These are phyloP conservation scores for Nilaparvata lugens DNA, from an alignment of 1,140 invertebrate genomes.

Conservation along the genomic window DNA sequence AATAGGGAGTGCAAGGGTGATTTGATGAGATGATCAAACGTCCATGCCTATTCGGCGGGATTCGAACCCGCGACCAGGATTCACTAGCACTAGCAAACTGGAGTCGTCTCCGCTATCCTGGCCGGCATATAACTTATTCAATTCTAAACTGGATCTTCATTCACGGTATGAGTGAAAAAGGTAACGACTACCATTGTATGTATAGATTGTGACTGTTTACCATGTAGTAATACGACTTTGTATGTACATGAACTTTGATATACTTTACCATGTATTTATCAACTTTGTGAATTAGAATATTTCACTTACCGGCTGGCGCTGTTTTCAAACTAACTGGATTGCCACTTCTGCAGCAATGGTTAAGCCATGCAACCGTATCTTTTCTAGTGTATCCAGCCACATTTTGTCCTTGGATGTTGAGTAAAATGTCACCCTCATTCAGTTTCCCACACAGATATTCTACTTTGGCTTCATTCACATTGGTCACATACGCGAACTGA, in stretches of 20 bases:
- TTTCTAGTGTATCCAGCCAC: slow-evolving; percentile 51
- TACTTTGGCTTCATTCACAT: slow-evolving; percentile 34
- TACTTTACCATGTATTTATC: background rate
- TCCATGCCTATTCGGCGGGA: too few relatives aligned
- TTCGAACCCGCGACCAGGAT: too few relatives aligned
- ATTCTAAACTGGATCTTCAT: too few relatives aligned
- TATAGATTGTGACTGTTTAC: background rate
- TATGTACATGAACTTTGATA: background rate
- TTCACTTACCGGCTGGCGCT: slow-evolving; percentile 41
- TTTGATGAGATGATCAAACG: too few relatives aligned
- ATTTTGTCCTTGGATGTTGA: slow-evolving; percentile 54
- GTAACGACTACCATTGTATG: background rate
- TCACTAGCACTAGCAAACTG: too few relatives aligned
- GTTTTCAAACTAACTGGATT: slow-evolving; percentile 46
- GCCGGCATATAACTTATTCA: too few relatives aligned
- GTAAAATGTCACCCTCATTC: slow-evolving; percentile 42
- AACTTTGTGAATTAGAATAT: background rate
- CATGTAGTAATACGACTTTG: background rate
- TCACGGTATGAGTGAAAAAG: background rate
- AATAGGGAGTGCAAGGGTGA: too few relatives aligned
- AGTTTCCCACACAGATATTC: slow-evolving; percentile 35
- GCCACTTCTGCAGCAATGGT: slow-evolving; percentile 47
- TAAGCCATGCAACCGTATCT: slow-evolving; percentile 47
- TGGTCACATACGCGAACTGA: slow-evolving; percentile 44
- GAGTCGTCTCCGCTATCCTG: too few relatives aligned